A percentile compares a stretch with the other conserved stretches of the same genome.
Evolutionary conservation across 2,797 vertebrate species (phyloP).

Genomic region (Enteromius trimaculatus): DNA sequence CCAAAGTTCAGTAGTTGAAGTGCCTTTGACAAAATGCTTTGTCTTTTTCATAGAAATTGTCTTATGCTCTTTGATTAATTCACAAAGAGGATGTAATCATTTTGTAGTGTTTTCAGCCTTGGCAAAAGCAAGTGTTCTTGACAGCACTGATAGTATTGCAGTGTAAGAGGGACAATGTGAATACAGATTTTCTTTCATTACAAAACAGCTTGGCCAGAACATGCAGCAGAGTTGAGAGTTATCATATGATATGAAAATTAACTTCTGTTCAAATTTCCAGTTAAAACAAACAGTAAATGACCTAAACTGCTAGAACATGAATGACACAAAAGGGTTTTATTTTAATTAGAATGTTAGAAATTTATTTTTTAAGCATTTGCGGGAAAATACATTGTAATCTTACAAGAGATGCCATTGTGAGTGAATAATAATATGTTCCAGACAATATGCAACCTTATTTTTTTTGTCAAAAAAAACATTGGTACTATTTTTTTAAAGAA

Average conservation of each 20-base stretch:
- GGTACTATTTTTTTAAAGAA: too few relatives aligned
- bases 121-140: slow-evolving; percentile 3
- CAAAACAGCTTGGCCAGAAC: background rate
- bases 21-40: background rate
- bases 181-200: background rate
- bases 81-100: background rate
- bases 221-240: background rate
- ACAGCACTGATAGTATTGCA: background rate
- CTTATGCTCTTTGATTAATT: background rate
- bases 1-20: slow-evolving; percentile 3
- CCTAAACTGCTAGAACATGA: background rate
- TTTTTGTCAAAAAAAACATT: too few relatives aligned
- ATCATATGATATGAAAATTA: background rate
- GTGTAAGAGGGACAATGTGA: background rate
- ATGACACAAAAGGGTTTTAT: too few relatives aligned
- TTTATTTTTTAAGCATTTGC: background rate
- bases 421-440: background rate
- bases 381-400: background rate
- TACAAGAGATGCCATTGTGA: background rate
- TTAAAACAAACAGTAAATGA: background rate
- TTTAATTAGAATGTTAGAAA: background rate
- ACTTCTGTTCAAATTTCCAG: background rate
- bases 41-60: background rate
- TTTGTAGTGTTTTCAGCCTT: background rate
- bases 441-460: too few relatives aligned